A percentile compares a stretch with the other conserved stretches of the same genome.
Conservation (phyloP, 2,113 vertebrate species). For the Ptychochromis oligacanthus region DNA sequence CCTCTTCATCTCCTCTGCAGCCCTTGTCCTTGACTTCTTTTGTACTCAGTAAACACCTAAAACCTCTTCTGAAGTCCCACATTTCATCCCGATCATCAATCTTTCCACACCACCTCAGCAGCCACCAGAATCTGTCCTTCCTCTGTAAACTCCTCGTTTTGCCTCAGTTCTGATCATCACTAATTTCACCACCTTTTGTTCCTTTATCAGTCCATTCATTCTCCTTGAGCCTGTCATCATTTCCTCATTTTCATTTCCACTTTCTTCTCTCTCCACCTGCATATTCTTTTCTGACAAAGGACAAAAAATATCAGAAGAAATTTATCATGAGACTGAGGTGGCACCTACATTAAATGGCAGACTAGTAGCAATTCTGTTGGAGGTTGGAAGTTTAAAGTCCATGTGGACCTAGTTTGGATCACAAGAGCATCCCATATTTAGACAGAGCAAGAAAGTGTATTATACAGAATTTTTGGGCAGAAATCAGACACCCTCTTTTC, state of each 20-base stretch:
- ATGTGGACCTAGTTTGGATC: background rate
- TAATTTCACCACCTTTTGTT: slow-evolving; percentile 19
- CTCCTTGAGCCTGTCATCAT: background rate
- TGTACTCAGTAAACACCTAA: slow-evolving; percentile 30
- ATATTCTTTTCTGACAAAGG: background rate
- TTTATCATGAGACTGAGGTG: background rate
- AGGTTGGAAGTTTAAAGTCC: background rate
- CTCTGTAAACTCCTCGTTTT: slow-evolving; percentile 11
- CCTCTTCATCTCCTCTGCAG: slow-evolving; percentile 25
- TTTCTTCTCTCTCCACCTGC: background rate
- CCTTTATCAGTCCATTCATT: background rate
- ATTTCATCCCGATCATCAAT: slow-evolving; percentile 30
- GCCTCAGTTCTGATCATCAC: slow-evolving; percentile 2
- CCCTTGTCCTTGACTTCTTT: slow-evolving; percentile 1
- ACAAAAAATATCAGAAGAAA: slow-evolving; percentile 4
- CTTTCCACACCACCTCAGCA: background rate
- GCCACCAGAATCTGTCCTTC: slow-evolving; percentile 15
- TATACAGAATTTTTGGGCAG: background rate
- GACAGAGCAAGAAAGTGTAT: background rate
- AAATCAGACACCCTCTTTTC: background rate
- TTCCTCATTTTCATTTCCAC: slow-evolving; percentile 4
- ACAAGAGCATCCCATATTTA: background rate
- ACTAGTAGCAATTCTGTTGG: background rate
- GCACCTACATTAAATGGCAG: background rate
- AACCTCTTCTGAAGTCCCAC: slow-evolving; percentile 31